Conservation (phyloP, 2,888 invertebrate species). For the Caenorhabditis sulstoni region DNA sequence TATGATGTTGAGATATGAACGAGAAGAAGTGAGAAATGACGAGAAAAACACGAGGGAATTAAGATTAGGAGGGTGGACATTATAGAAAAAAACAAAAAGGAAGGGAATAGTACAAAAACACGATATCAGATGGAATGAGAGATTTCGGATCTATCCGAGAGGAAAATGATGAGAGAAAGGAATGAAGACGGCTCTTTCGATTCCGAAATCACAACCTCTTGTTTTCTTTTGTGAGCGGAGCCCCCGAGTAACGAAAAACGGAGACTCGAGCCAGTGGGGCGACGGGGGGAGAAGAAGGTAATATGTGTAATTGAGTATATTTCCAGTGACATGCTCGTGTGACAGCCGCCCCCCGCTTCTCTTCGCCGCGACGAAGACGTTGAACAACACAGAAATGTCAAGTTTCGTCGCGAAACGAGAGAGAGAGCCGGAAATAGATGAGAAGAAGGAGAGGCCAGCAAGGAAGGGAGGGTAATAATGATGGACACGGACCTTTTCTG, state of each 20-base stretch:
- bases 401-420: slow-evolving; percentile 4
- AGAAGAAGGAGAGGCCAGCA: slow-evolving; percentile 15
- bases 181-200: too few relatives aligned
- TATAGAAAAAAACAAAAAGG: too few relatives aligned
- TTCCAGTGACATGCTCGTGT: slow-evolving; percentile 47
- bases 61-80: too few relatives aligned
- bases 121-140: too few relatives aligned
- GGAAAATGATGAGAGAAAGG: too few relatives aligned
- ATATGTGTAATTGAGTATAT: slow-evolving; percentile 57
- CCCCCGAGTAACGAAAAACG: too few relatives aligned
- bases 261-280: background rate
- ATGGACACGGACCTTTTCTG: background rate
- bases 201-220: too few relatives aligned
- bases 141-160: too few relatives aligned
- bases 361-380: background rate
- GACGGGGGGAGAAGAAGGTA: slow-evolving; percentile 20
- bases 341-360: slow-evolving; percentile 28
- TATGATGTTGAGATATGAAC: background rate
- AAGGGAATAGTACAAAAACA: too few relatives aligned
- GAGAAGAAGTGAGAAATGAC: slow-evolving; percentile 7
- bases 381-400: slow-evolving; percentile 21
- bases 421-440: slow-evolving; percentile 40
- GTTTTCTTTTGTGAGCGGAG: too few relatives aligned
- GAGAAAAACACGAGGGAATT: background rate
- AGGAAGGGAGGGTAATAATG: slow-evolving; percentile 16